Evolutionary conservation across 2,797 vertebrate genomes (phyloP), one percentile per base, ranked within the genome.

Genomic region (Propithecus deckenii): DNA sequence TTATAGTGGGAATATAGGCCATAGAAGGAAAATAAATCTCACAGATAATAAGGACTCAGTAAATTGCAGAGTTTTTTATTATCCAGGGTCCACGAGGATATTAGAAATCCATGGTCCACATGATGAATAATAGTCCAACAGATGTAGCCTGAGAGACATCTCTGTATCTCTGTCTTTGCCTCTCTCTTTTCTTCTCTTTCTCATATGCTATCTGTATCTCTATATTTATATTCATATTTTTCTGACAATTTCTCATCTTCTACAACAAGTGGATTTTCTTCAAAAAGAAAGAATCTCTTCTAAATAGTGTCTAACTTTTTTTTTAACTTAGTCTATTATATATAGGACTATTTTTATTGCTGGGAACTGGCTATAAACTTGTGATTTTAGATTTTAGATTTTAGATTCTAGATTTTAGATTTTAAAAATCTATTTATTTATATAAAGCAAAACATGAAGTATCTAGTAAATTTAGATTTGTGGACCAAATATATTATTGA

Each of bases 361-460:
- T 76, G 14, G n/a, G 3, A 69, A 52, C 7, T 67, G 25, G 1
- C 10, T 32, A 43, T 80, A 71, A 61, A 71, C 9, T 76, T 69
- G 3, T 35, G 11, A 67, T 67, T 48, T 4, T n/a, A n/a, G n/a
- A n/a, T n/a, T n/a, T n/a, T n/a, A n/a, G n/a, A n/a, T n/a, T n/a
- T n/a, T n/a, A n/a, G n/a, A n/a, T n/a, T n/a, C n/a, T n/a, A n/a
- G n/a, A n/a, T n/a, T n/a, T n/a, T n/a, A n/a, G n/a, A n/a, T n/a
- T 52, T 32, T 50, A 46, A 72, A 88, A 80, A 13, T 72, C 88
- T 55, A 59, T 76, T 90, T n/a, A 59, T 69, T 87, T 87, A 90
- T 86, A 50, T 78, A 87, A 96, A 92, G 28, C 6, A 89, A 92
- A 92, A 55, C 17, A 35, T 67, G 35, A 93, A 89, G 4, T 67